Percentiles rank a stretch among this genome's conserved stretches.
phyloP scores from a whole-genome alignment of 2,888 invertebrate species.

The Cistogaster globosa region DNA sequence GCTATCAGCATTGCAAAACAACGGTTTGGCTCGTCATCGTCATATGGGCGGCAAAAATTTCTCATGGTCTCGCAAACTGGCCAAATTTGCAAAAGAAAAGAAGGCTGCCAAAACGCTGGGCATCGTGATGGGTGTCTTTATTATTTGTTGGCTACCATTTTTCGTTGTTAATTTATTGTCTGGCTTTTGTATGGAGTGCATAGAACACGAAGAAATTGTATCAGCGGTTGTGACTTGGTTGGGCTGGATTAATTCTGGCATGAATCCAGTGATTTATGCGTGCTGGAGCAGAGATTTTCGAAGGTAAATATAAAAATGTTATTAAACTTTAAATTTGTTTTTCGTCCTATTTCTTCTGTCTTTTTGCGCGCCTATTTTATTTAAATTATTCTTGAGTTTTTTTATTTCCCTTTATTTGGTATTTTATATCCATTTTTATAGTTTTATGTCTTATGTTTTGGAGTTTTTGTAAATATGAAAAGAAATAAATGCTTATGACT shows the following conservation, averaged over 20 bases:
- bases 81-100: conserved; percentile 98
- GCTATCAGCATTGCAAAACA: conserved; percentile 89
- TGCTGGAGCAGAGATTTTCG: conserved; percentile 98
- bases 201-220: conserved; percentile 93
- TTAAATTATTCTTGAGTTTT: not conserved
- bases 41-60: conserved; percentile 93
- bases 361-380: not conserved
- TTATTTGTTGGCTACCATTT: conserved; percentile 98
- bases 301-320: conserved; percentile 85
- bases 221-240: conserved; percentile 96
- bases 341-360: not conserved
- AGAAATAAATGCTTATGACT: not conserved
- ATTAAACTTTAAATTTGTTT: conserved; percentile 15
- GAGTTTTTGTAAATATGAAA: too few relatives aligned
- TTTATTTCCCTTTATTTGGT: too few relatives aligned
- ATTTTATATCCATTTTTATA: too few relatives aligned
- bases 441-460: too few relatives aligned
- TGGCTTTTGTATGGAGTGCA: conserved; percentile 94
- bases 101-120: conserved; percentile 98
- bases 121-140: conserved; percentile 98
- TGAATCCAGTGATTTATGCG: conserved; percentile 99
- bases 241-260: conserved; percentile 97
- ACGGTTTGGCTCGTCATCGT: conserved; percentile 89
- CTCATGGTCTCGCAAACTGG: conserved; percentile 94
- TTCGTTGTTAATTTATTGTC: conserved; percentile 96